Evolutionary conservation across 2,888 invertebrate species (phyloP).

Genomic region (Terebella lapidaria): DNA sequence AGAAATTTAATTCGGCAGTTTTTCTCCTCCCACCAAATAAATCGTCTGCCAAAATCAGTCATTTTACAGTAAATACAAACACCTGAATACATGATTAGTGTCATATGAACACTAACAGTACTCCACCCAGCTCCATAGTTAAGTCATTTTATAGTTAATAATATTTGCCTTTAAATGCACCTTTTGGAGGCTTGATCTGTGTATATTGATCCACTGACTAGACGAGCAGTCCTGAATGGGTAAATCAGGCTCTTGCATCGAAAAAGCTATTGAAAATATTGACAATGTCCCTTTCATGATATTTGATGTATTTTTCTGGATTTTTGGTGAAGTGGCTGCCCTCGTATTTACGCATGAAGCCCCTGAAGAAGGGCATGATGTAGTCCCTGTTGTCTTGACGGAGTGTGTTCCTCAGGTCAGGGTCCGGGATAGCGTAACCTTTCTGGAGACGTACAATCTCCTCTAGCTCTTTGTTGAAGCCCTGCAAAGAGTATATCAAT

Average conservation of each 20-base stretch:
- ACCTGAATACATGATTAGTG: too few relatives aligned
- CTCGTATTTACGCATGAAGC: constrained; percentile 55
- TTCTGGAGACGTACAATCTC: constrained; percentile 79
- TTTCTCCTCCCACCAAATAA: too few relatives aligned
- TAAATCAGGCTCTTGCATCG: constrained; percentile 56
- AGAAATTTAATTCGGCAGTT: too few relatives aligned
- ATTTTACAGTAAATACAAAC: too few relatives aligned
- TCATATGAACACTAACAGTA: too few relatives aligned
- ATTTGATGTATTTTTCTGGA: constrained; percentile 87
- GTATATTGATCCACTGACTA: too few relatives aligned
- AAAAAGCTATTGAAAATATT: constrained; percentile 84
- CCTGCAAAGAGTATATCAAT: constrained; percentile 58
- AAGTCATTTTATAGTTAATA: too few relatives aligned
- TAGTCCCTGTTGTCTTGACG: constrained; percentile 86
- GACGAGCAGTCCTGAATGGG: neutral
- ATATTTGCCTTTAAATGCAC: too few relatives aligned
- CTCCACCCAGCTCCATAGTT: too few relatives aligned
- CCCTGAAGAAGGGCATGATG: constrained; percentile 75
- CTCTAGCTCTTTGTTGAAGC: constrained; percentile 93
- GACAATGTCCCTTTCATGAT: constrained; percentile 78
- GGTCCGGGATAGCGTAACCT: constrained; percentile 88
- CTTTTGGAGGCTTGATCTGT: too few relatives aligned
- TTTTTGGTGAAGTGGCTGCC: constrained; percentile 83
- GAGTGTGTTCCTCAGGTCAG: constrained; percentile 78
- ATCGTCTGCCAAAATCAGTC: too few relatives aligned